These are phyloP conservation scores for Apteryx owenii DNA, from an alignment of 2,113 vertebrate genomes.

Conservation along the genomic window DNA sequence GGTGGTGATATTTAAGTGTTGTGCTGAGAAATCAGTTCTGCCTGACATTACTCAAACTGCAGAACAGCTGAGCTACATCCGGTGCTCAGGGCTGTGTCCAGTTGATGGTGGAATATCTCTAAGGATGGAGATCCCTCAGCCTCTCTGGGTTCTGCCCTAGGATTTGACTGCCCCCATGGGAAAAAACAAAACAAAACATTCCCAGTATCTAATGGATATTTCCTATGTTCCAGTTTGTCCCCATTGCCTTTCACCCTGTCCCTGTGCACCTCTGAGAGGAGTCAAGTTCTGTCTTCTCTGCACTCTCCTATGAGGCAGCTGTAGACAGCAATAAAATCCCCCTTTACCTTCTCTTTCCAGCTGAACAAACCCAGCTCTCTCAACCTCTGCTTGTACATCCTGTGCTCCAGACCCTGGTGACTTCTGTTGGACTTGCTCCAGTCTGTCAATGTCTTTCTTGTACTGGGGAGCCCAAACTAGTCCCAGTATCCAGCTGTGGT, in stretches of 20 bases:
- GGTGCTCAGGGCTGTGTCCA: not conserved
- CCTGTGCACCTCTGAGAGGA: not conserved
- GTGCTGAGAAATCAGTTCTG: not conserved
- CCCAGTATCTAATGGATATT: not conserved
- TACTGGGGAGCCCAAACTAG: not conserved
- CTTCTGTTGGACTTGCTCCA: not conserved
- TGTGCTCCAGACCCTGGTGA: not conserved
- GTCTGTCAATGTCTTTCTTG: not conserved
- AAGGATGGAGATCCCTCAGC: not conserved
- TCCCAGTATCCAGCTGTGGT: not conserved
- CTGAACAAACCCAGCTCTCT: not conserved
- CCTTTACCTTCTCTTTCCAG: not conserved
- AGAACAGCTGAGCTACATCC: not conserved
- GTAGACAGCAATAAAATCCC: not conserved
- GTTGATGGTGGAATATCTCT: not conserved
- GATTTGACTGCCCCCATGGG: not conserved
- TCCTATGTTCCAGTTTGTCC: not conserved
- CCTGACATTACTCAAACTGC: not conserved
- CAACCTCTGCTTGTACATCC: not conserved
- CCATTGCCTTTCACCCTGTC: not conserved
- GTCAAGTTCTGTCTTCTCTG: not conserved
- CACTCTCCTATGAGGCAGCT: not conserved
- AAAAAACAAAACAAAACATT: not conserved
- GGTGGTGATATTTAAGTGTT: not conserved
- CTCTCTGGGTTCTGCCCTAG: not conserved